Conservation (phyloP, 2,113 vertebrate genomes). For the Synchiropus splendidus region DNA sequence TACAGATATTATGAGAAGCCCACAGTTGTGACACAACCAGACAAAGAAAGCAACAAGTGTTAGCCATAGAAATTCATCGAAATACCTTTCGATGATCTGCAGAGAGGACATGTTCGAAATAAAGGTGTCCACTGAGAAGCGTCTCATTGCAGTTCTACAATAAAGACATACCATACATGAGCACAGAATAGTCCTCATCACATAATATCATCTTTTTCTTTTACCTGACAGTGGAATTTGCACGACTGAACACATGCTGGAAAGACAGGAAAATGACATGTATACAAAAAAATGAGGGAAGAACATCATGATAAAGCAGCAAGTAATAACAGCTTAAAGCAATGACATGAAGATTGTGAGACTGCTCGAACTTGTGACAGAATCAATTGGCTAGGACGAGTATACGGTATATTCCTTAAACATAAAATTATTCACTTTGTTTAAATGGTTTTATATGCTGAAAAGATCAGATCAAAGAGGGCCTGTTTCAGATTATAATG, state of each 20-base stretch:
- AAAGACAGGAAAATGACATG: background rate
- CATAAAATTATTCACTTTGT: background rate
- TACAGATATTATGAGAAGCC: no score
- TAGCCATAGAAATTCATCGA: background rate
- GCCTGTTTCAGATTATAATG: background rate
- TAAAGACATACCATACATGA: background rate
- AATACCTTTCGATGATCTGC: no score
- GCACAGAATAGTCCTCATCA: background rate
- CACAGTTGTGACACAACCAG: background rate
- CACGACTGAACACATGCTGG: background rate
- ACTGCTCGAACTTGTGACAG: no score
- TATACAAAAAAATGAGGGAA: no score
- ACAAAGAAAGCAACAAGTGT: background rate
- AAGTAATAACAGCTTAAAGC: no score
- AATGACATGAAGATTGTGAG: no score
- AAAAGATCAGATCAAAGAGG: background rate
- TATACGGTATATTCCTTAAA: background rate
- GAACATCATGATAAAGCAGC: no score
- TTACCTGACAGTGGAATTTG: constrained; percentile 38
- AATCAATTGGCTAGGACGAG: no score
- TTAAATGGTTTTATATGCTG: background rate
- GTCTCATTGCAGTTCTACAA: background rate
- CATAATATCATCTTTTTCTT: background rate
- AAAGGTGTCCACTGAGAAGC: no score
- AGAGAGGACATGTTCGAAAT: no score